Evolutionary conservation across 1,140 invertebrate genomes (phyloP).

Genomic region (Drosophila trapezifrons): DNA sequence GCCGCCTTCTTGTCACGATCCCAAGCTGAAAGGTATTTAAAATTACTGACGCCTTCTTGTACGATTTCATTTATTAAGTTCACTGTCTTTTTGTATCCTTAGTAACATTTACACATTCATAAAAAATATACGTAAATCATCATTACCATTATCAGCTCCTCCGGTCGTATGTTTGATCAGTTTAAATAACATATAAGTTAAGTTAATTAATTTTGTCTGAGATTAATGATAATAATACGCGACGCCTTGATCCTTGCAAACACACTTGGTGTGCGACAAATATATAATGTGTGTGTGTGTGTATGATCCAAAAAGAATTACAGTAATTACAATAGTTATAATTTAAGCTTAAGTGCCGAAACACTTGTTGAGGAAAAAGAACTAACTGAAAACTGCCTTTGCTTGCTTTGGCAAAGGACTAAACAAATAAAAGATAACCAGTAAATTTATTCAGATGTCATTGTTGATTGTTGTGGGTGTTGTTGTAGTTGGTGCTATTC

Average conservation of each 20-base stretch:
- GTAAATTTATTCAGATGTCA: conserved; percentile 43
- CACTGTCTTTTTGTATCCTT: conserved; percentile 45
- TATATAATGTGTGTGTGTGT: conserved; percentile 12
- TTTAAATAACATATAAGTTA: conserved; percentile 29
- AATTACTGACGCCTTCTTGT: too few relatives aligned
- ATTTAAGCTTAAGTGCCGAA: conserved; percentile 36
- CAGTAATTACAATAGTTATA: conserved; percentile 24
- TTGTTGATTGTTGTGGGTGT: conserved; percentile 38
- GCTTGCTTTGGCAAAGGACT: conserved; percentile 8
- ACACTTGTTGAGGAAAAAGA: neutral
- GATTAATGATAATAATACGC: conserved; percentile 65
- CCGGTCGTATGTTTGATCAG: conserved; percentile 24
- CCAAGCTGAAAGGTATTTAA: too few relatives aligned
- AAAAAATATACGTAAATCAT: conserved; percentile 57
- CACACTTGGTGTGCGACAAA: conserved; percentile 21
- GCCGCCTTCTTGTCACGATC: neutral
- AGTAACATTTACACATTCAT: conserved; percentile 59
- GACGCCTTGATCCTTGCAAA: conserved; percentile 8
- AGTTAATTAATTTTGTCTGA: conserved; percentile 41
- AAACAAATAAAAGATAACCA: conserved; percentile 44
- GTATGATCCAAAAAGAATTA: conserved; percentile 18
- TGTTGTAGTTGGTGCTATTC: neutral
- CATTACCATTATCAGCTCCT: conserved; percentile 27
- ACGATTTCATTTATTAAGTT: conserved; percentile 51
- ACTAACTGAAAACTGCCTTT: neutral